These are phyloP conservation scores for Pinna nobilis DNA, from an alignment of 1,140 invertebrate species.

Conservation along the genomic window DNA sequence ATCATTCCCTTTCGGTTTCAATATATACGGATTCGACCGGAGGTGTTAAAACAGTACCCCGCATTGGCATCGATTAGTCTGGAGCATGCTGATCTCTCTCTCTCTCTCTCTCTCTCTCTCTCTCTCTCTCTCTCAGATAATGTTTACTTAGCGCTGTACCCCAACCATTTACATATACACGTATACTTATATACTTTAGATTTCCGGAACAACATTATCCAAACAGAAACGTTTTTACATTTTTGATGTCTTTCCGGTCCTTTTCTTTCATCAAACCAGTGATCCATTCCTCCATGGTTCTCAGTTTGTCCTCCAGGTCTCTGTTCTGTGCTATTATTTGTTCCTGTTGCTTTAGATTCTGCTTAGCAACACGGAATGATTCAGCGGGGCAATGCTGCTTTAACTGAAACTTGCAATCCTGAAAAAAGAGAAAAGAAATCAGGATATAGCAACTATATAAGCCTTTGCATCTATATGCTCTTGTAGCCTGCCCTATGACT, in stretches of 20 bases:
- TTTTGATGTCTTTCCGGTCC: slow-evolving; percentile 1
- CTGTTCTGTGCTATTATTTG: neutral
- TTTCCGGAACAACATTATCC: neutral
- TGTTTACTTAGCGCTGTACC: no score
- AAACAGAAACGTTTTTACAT: neutral
- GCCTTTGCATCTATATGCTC: neutral
- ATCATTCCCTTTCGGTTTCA: no score
- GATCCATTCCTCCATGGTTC: neutral
- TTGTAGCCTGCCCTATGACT: no score
- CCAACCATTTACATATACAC: neutral
- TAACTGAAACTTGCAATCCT: slow-evolving; percentile 6
- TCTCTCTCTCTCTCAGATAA: no score
- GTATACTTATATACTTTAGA: neutral
- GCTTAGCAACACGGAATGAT: neutral
- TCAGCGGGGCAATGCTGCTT: neutral
- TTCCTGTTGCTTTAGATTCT: neutral
- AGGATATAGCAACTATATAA: neutral
- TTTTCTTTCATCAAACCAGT: neutral
- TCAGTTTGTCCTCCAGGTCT: slow-evolving; percentile 2
- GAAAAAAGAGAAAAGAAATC: neutral
- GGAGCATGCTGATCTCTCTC: no score
- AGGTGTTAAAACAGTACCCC: no score
- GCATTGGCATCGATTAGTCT: no score
- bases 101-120: no score
- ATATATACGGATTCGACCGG: no score